A percentile compares a stretch with the other conserved stretches of the same genome.
Conservation (phyloP, 2,888 invertebrate species). For the Elegia similella region DNA sequence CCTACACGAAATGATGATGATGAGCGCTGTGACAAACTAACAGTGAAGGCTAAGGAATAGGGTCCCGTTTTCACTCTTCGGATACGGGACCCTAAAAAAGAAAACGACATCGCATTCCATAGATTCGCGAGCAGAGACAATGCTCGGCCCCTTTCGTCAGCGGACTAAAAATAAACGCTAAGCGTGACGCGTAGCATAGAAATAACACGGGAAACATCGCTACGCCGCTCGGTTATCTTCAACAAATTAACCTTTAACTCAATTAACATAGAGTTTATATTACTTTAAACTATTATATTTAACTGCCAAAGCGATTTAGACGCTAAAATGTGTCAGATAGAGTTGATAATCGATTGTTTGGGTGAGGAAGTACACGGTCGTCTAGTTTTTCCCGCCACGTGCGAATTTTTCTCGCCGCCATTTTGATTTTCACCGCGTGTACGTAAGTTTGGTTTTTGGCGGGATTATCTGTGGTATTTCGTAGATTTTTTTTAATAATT, state of each 20-base stretch:
- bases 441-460: slow-evolving; percentile 8
- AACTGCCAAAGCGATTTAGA: no score
- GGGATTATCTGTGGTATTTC: slow-evolving; percentile 9
- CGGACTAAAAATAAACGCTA: slow-evolving; percentile 54
- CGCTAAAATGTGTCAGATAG: no score
- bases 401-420: slow-evolving; percentile 27
- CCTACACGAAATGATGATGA: no score
- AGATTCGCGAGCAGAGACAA: slow-evolving; percentile 35
- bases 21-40: no score
- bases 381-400: slow-evolving; percentile 41
- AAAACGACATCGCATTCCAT: slow-evolving; percentile 17
- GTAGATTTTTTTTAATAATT: not conserved
- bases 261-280: no score
- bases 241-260: no score
- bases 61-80: no score
- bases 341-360: no score
- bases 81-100: no score
- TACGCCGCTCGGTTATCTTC: not conserved
- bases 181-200: slow-evolving; percentile 66
- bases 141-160: slow-evolving; percentile 46
- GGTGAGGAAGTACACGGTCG: no score
- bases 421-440: slow-evolving; percentile 16
- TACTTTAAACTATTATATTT: no score
- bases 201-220: slow-evolving; percentile 49
- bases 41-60: no score